Base-by-base conservation (phyloP, 2,888 invertebrate species). In the Cistogaster globosa region DNA sequence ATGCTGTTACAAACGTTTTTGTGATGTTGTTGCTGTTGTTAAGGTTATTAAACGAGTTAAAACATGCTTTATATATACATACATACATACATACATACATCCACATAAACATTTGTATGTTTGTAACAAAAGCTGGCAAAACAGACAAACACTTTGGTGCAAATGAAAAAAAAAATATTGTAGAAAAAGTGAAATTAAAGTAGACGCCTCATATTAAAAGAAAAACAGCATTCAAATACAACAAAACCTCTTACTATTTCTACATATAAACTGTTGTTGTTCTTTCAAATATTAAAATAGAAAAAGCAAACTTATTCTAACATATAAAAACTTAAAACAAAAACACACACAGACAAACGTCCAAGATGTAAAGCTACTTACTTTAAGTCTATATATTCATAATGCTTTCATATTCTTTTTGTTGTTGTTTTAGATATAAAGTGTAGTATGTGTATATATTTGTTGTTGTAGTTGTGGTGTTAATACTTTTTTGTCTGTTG, bases 1-100 rank as follows among this genome's bases (percentile, higher is more conserved):
- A n/a, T 63, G 26, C 22, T 67, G 51, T 42, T 38, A 26, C 57
- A 68, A 69, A 57, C 11, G 57, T 69, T 42, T 48, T 65, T 60
- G 55, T 63, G 26, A 26, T 55, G 36, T 36, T 62, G 57, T 72
- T 69, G 55, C 20, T 77, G 71, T 65, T 71, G 68, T 81, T 69
- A 79, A 77, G 83, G 80, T 83, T 81, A 86, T 80, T 81, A 83
- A 86, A 77, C 81, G 80, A 86, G 78, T 84, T 84, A 84, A 86
- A 76, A 32, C 78, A 67, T 81, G 42, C 42, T 42, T 42, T 42
- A 26, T 48, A 62, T 68, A 53, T 18, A 75, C 51, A 75, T 65
- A 57, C 51, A 60, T 38, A 58, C 45, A 69, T 60, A 69, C n/a
- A 53, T 18, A 75, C 48, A 75, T 71, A 57, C 51, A 60, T 38